Conservation (phyloP, 53 echinoderm and acorn worm species). For the Holothuria leucospilota region DNA sequence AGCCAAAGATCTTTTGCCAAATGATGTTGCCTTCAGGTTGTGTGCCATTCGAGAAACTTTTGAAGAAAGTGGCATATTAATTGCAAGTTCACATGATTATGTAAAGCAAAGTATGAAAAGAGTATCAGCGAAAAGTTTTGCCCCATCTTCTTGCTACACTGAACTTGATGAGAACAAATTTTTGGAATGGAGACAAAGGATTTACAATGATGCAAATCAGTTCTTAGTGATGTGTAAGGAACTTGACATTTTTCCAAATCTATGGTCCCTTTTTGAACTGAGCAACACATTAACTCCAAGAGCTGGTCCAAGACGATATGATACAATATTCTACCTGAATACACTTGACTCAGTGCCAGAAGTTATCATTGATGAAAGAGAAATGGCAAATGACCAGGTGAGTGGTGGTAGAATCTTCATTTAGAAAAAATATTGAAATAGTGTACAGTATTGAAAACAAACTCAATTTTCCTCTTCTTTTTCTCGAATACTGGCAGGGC, state of each 20-base stretch:
- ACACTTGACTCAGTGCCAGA: constrained; percentile 72
- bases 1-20: constrained; percentile 42
- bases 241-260: constrained; percentile 73
- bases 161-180: neutral
- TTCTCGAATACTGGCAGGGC: too few species aligned
- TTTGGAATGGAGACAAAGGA: constrained; percentile 71
- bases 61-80: constrained; percentile 86
- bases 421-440: constrained; percentile 44
- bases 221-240: constrained; percentile 79
- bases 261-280: constrained; percentile 91
- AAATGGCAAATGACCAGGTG: constrained; percentile 80
- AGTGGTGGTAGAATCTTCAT: neutral
- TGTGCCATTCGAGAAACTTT: constrained; percentile 95
- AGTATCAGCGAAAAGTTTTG: too few species aligned
- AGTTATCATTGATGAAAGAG: constrained; percentile 71
- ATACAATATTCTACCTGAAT: constrained; percentile 88
- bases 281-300: constrained; percentile 87
- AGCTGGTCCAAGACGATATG: constrained; percentile 68
- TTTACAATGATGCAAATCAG: constrained; percentile 65
- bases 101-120: neutral
- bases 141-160: too few species aligned
- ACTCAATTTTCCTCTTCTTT: too few species aligned
- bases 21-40: constrained; percentile 88
- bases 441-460: too few species aligned
- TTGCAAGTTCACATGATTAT: constrained; percentile 34